Base-by-base conservation (phyloP, 1,140 invertebrate genomes). In the Lasioglossum baleicum region DNA sequence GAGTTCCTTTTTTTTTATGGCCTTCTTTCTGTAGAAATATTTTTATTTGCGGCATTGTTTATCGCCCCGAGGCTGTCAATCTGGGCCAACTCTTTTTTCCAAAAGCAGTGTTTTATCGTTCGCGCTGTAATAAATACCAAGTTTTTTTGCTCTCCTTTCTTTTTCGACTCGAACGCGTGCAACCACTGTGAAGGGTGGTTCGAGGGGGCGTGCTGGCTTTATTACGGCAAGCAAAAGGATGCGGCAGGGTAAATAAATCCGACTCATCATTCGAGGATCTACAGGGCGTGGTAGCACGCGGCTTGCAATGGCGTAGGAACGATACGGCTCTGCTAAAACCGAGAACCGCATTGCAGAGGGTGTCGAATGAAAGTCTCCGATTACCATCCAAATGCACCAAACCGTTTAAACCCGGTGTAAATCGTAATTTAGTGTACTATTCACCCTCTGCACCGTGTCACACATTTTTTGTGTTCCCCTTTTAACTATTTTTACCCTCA, bases 321-420 rank as follows among this genome's bases (percentile, higher is more conserved):
- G 73, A 61, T 61, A 73, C 73, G 78, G 51, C 53, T 42, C 17
- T 26, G 78, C 22, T 58, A 67, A 70, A 53, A 71, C 53, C 44
- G 42, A 81, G 67, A 51, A 81, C 77, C 65, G 78, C 77, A 75
- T 83, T 81, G 75, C 81, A 53, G 81, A 56, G 67, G 20, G 65
- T 68, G 56, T 58, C 75, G 35, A 42, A n/a, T 56, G 11, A 60
- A 69, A 26, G 56, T 80, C 40, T 82, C 40, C 56, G 48, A 17
- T 72, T 75, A 3, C 66, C 51, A 80, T 72, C 67, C 10, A 63
- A 67, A 63, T 35, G n/a, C 48, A 63, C 26, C 51, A 11, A 13
- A 48, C 44, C 44, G 44, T 8, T 53, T 44, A 35, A 31, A 60
- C 20, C 13, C 22, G 40, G 70, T 77, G 20, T n/a, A 58, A 48